Base-by-base conservation (phyloP, 2,797 vertebrate genomes). In the Gouania willdenowi region DNA sequence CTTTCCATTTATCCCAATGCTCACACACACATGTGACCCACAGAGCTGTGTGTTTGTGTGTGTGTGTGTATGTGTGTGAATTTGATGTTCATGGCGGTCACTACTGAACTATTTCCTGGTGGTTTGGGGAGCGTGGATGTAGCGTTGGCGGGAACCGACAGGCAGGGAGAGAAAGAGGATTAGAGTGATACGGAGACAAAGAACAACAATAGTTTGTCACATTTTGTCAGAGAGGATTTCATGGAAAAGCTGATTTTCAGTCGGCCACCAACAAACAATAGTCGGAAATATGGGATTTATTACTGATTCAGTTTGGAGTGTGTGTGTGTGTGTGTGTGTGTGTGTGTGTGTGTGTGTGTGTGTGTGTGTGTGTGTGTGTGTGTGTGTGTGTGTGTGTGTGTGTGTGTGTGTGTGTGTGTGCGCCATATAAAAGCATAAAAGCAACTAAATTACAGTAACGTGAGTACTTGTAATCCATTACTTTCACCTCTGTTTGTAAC, bases 231-330 rank as follows among this genome's bases (percentile, higher is more conserved):
- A 63, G 78, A 75, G 80, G 82, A 81, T 85, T 84, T 85, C 56
- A 68, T 62, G 49, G 72, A 61, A 86, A 85, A 86, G 84, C 84
- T 81, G 71, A 83, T 86, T 86, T 81, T 61, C 74, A 71, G 70
- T 80, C 71, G 76, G 84, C 81, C 81, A 82, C 82, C 82, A 80
- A 75, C 81, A 72, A 75, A 78, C 78, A 77, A 32, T 43, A 41
- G 70, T 71, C 44, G 69, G 66, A 84, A 84, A 73, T 80, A 63
- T 71, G 66, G 81, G 77, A 76, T 86, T 86, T 83, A 75, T 66
- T 53, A 59, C 69, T 54, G 32, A 77, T 77, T 63, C 69, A 75
- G 35, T 84, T 75, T 61, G 41, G 41, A 70, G 52, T 63, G 70
- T 79, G 72, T 66, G 54, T 51, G 57, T 26, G 41, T 18, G 34